phyloP scores from a whole-genome alignment of 2,797 vertebrate genomes.

The Dendrocincla tyrannina region DNA sequence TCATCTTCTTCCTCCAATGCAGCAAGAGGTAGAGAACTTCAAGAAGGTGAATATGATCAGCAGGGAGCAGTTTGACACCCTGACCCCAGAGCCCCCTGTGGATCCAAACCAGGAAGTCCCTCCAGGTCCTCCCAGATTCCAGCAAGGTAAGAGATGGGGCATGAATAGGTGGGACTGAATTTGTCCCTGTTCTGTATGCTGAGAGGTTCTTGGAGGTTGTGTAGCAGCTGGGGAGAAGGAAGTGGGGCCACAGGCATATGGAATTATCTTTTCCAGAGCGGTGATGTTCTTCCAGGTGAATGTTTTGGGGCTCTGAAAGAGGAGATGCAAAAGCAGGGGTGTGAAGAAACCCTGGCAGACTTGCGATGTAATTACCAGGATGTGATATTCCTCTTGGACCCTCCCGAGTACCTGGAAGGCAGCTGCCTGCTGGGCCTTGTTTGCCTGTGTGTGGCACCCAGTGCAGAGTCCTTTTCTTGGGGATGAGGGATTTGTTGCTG shows the following conservation, averaged over 20 bases:
- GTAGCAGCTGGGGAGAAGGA: not conserved
- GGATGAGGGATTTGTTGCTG: not conserved
- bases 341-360: not conserved
- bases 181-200: not conserved
- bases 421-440: not conserved
- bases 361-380: not conserved
- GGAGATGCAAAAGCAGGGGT: not conserved
- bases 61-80: constrained; percentile 94
- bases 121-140: constrained; percentile 90
- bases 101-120: constrained; percentile 98
- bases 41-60: constrained; percentile 99
- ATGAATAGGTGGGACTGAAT: not conserved
- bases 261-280: not conserved
- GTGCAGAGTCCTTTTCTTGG: not conserved
- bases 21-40: constrained; percentile 99
- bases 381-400: not conserved
- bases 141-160: constrained; percentile 83
- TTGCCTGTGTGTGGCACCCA: not conserved
- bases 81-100: constrained; percentile 95
- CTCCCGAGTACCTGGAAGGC: not conserved
- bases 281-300: not conserved
- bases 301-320: not conserved
- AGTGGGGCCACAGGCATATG: no score
- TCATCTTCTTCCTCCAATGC: constrained; percentile 42
- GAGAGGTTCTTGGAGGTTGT: not conserved